phyloP scores from a whole-genome alignment of 2,113 vertebrate species.

The Cyprinodon variegatus region DNA sequence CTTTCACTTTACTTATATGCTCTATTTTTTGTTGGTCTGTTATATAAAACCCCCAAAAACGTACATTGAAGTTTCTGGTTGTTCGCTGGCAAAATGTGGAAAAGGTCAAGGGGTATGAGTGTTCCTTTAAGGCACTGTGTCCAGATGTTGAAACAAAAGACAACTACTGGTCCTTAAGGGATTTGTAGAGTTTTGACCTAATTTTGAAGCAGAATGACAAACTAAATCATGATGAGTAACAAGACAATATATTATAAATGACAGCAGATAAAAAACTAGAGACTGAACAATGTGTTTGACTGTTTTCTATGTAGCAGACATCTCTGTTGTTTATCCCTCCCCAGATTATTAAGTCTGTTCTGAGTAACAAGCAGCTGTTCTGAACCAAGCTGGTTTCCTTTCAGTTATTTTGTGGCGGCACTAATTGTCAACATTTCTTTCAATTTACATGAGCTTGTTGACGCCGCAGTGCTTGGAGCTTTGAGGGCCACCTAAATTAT shows the following conservation, averaged over 20 bases:
- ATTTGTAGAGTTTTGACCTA: not conserved
- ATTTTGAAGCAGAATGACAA: not conserved
- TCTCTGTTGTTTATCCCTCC: not conserved
- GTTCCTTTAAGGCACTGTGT: too few species aligned
- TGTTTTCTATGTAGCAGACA: not conserved
- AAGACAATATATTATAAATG: not conserved
- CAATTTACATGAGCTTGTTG: not conserved
- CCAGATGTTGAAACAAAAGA: too few species aligned
- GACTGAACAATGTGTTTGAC: not conserved
- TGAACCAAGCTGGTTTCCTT: not conserved
- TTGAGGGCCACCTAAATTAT: slow-evolving; percentile 21
- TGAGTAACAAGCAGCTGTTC: not conserved
- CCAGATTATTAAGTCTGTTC: not conserved
- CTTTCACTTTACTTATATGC: too few species aligned
- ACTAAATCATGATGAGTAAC: not conserved
- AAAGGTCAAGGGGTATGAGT: too few species aligned
- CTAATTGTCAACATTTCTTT: not conserved
- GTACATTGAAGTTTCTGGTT: too few species aligned
- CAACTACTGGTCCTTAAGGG: not conserved
- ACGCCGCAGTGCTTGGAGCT: slow-evolving; percentile 18
- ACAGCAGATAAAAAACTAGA: not conserved
- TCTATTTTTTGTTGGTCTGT: too few species aligned
- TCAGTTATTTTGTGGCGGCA: not conserved
- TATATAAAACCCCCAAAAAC: too few species aligned
- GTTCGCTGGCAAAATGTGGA: too few species aligned